These are phyloP conservation scores for Carassius gibelio DNA, from an alignment of 2,113 vertebrate genomes.

Conservation along the genomic window DNA sequence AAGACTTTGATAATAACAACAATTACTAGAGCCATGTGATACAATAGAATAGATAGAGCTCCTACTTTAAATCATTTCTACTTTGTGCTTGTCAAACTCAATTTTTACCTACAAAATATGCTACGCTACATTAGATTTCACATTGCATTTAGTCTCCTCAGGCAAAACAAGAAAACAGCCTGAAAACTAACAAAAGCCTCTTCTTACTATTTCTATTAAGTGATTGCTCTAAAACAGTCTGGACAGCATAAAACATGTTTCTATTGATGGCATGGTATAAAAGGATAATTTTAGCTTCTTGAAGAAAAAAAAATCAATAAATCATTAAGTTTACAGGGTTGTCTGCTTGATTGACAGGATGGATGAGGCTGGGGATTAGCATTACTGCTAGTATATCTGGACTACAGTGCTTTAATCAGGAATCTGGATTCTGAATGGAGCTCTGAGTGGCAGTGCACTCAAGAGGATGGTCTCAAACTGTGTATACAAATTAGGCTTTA, in stretches of 20 bases:
- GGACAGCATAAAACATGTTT: constrained; percentile 8
- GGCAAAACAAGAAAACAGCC: background rate
- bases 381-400: constrained; percentile 18
- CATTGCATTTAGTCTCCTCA: constrained; percentile 13
- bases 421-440: background rate
- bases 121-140: constrained; percentile 7
- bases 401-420: constrained; percentile 38
- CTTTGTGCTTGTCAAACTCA: background rate
- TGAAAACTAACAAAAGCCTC: background rate
- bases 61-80: background rate
- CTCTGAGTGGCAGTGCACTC: constrained; percentile 16
- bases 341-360: constrained; percentile 30
- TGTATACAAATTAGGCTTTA: constrained; percentile 32
- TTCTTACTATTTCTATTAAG: background rate
- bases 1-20: constrained; percentile 16
- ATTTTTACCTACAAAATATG: background rate
- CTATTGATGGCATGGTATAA: background rate
- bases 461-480: background rate
- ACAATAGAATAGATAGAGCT: background rate
- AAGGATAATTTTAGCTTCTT: constrained; percentile 25
- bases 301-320: constrained; percentile 10
- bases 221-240: background rate
- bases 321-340: background rate
- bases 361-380: constrained; percentile 37
- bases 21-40: constrained; percentile 7